Percentiles rank a stretch among this genome's conserved stretches.
Conservation (phyloP, 2,797 vertebrate species). For the Monodelphis domestica region DNA sequence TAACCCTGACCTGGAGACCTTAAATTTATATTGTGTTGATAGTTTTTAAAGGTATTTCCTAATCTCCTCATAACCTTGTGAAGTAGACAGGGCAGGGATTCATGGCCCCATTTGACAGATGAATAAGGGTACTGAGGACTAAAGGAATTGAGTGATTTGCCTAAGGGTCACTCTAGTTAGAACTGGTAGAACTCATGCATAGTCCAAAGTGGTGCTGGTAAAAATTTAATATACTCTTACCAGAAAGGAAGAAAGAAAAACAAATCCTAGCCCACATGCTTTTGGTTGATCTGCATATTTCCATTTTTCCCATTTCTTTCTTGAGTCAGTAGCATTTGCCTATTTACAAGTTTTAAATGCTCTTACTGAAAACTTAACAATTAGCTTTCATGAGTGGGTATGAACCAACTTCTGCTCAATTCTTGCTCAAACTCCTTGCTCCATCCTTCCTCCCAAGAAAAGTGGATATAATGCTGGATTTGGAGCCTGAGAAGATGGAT, state of each 20-base stretch:
- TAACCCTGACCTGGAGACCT: too few species aligned
- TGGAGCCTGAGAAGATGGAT: not conserved
- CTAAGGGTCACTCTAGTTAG: not conserved
- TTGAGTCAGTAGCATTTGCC: not conserved
- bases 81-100: not conserved
- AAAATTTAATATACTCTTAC: not conserved
- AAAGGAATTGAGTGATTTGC: not conserved
- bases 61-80: not conserved
- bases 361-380: not conserved
- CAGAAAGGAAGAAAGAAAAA: not conserved
- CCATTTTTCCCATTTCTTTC: not conserved
- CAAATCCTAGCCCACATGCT: too few species aligned
- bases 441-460: not conserved
- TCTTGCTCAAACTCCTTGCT: not conserved
- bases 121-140: not conserved
- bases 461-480: not conserved
- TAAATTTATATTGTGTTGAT: not conserved
- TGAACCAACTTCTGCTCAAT: not conserved
- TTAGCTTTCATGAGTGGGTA: not conserved
- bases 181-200: not conserved
- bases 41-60: not conserved
- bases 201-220: not conserved
- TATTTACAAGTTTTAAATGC: not conserved
- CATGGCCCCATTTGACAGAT: not conserved
- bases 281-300: not conserved